Conservation (phyloP, 2,888 invertebrate species). For the Sussaba pulchella region DNA sequence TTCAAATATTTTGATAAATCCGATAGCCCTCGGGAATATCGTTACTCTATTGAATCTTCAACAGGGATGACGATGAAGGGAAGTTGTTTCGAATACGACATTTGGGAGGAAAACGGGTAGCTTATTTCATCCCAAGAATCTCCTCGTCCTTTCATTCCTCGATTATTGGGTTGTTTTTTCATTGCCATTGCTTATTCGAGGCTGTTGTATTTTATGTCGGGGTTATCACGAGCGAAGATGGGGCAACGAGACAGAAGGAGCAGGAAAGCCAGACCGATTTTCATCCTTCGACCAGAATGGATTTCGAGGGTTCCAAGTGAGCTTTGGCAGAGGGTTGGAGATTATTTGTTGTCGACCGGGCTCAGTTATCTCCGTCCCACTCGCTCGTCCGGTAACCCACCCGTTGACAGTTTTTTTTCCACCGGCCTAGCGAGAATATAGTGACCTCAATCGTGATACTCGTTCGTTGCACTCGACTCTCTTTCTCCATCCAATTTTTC, state of each 20-base stretch:
- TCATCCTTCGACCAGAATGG: conserved; percentile 42
- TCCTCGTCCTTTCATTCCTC: conserved; percentile 61
- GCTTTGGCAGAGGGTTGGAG: conserved; percentile 49
- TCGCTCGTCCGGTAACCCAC: conserved; percentile 34
- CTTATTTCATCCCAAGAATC: conserved; percentile 67
- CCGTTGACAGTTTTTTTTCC: conserved; percentile 55
- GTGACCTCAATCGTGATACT: conserved; percentile 50
- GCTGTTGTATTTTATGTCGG: conserved; percentile 47
- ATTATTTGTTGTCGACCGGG: conserved; percentile 66
- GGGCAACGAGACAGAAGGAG: neutral
- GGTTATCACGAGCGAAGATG: conserved; percentile 37
- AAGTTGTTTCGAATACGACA: conserved; percentile 58
- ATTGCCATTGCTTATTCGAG: conserved; percentile 51
- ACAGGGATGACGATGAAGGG: conserved; percentile 19
- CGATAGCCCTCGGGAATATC: neutral
- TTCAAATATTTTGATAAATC: neutral
- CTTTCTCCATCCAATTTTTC: conserved; percentile 54
- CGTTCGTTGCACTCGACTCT: conserved; percentile 55
- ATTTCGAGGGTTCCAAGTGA: conserved; percentile 48
- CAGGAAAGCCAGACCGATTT: conserved; percentile 40
- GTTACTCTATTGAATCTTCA: neutral
- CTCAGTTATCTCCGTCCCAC: conserved; percentile 56
- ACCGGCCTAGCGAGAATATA: conserved; percentile 35
- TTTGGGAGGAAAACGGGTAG: conserved; percentile 62
- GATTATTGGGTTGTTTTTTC: conserved; percentile 76